A percentile compares a stretch with the other conserved stretches of the same genome.
Conservation (phyloP, 1,140 invertebrate genomes). For the Ceratoteleas bidentatus region DNA sequence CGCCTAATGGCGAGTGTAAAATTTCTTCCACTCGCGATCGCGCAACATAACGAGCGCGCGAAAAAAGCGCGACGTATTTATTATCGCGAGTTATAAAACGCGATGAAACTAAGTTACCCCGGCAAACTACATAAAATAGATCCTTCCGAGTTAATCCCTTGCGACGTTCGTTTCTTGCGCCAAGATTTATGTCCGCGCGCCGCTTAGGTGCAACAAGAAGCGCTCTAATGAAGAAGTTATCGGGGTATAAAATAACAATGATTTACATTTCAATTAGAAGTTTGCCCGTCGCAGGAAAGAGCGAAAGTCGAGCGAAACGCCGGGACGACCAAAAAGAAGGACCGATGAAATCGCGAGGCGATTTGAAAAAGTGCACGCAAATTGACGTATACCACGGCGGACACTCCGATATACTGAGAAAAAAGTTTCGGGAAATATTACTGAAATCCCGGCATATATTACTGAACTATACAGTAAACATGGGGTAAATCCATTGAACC, state of each 20-base stretch:
- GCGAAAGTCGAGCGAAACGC: too few species aligned
- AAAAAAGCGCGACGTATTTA: constrained; percentile 44
- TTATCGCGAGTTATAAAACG: constrained; percentile 43
- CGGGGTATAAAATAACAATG: constrained; percentile 52
- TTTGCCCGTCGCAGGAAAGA: background rate
- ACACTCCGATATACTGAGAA: too few species aligned
- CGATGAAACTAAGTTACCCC: constrained; percentile 25
- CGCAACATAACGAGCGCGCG: constrained; percentile 27
- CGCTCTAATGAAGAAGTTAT: constrained; percentile 47
- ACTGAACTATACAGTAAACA: too few species aligned
- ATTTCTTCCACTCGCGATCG: constrained; percentile 31
- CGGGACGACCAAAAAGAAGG: background rate
- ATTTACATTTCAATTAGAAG: constrained; percentile 55
- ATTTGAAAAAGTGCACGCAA: too few species aligned
- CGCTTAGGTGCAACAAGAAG: constrained; percentile 27
- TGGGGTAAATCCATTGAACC: too few species aligned
- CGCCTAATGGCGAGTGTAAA: constrained; percentile 22
- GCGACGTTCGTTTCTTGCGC: constrained; percentile 40
- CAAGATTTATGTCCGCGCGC: constrained; percentile 52
- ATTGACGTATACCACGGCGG: too few species aligned
- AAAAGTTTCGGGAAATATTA: too few species aligned
- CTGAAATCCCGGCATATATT: too few species aligned
- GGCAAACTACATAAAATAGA: constrained; percentile 40
- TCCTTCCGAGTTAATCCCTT: constrained; percentile 45
- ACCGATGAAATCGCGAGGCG: too few species aligned